Evolutionary conservation across 1,140 invertebrate genomes (phyloP), one percentile per base, ranked within the genome.

Genomic region (Drosophila rufa): DNA sequence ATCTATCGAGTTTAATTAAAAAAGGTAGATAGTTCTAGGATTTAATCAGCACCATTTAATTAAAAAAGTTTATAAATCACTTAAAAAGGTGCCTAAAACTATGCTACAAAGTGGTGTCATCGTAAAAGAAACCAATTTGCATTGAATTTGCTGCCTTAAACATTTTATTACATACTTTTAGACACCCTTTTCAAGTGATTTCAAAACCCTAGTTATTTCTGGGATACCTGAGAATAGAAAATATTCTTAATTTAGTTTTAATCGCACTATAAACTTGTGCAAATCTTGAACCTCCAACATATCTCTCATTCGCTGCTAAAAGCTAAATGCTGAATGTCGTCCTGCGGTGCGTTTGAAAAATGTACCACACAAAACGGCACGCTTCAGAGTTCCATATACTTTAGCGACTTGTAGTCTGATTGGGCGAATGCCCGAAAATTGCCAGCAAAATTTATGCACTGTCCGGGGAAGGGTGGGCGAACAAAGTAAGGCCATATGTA

Each of bases 371-470:
- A 38, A 45, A 25, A 15, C 38, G 19, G 56, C 15, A 36, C 27
- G 38, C 27, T 45, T 65, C 40, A 25, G 45, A 59, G 17, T 33
- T 51, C 51, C 55, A 69, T 59, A 27, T 74, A 25, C 56, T 70
- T 70, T 70, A 65, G 70, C 45, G 43, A 79, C 53, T 75, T 82
- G 66, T 69, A 68, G 79, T 68, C 79, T 68, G 66, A 70, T 68
- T 75, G 57, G 81, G 57, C 42, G 48, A 62, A 69, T 71, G 79
- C 60, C 51, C 50, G 79, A 87, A 86, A 86, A 86, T 82, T 86
- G 67, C 62, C 64, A 40, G 22, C 66, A 33, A 82, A 87, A 87
- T 86, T 73, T 87, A 86, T 87, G 75, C 80, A 86, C 83, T 86
- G 40, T 43, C 59, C 51, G 46, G 65, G 45, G 40, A 47, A 56